phyloP scores from a whole-genome alignment of 35 echinoderm and acorn worm species.

The Apostichopus californicus region DNA sequence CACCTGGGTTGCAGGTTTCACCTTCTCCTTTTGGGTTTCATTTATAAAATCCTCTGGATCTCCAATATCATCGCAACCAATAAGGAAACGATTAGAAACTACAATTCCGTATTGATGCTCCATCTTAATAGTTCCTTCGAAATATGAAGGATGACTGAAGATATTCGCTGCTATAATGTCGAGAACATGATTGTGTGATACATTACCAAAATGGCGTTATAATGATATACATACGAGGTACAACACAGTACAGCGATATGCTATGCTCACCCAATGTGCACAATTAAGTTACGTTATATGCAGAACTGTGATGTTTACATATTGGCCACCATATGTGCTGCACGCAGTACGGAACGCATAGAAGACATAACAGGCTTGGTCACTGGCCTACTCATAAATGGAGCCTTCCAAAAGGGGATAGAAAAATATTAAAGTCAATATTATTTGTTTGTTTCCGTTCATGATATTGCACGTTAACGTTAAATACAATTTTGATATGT shows the following conservation, averaged over 20 bases:
- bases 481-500: too few species aligned
- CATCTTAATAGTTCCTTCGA: conserved; percentile 80
- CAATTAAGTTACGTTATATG: neutral
- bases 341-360: neutral
- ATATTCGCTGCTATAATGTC: conserved; percentile 89
- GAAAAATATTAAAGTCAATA: too few species aligned
- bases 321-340: neutral
- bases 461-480: too few species aligned
- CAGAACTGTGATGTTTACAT: neutral
- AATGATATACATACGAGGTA: neutral
- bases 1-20: conserved; percentile 66
- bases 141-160: conserved; percentile 85
- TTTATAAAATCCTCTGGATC: conserved; percentile 91
- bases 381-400: neutral
- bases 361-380: neutral
- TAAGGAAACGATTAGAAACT: conserved; percentile 80
- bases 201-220: conserved; percentile 55
- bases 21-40: conserved; percentile 64
- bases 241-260: neutral
- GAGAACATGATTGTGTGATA: conserved; percentile 53
- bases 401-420: neutral
- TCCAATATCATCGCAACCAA: conserved; percentile 70
- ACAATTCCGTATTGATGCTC: conserved; percentile 81
- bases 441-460: too few species aligned
- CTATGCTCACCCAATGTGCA: neutral